Evolutionary conservation across 2,113 vertebrate species (phyloP), one percentile per base, ranked within the genome.

Genomic region (Channa argus): DNA sequence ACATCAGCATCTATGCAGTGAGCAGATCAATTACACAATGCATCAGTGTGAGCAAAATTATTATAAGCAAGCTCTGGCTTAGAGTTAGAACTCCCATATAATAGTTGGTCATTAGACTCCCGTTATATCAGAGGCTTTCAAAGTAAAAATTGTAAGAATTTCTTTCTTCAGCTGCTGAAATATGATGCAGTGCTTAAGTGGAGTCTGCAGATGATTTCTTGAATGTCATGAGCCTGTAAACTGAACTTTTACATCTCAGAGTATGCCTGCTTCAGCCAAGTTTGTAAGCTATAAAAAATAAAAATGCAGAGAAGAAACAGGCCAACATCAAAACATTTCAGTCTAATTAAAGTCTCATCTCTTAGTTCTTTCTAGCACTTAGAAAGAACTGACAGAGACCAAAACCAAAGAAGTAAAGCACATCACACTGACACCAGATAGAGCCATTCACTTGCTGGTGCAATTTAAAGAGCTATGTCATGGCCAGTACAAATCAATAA

Each of bases 11-110:
- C 62, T 55, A 70, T 36, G 64, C 55, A 59, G 59, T 4, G 38
- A 72, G 53, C 47, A 74, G 63, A 76, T 85, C 67, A 61, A 77
- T 71, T 71, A 77, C 53, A 82, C 63, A 63, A 70, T 56, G 78
- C 44, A 54, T 68, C 60, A 45, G 38, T 73, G 59, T 13, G 66
- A 73, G 71, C 33, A 51, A 46, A 41, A 62, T 51, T 33, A 74
- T 43, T 36, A 54, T 69, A 53, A 82, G 71, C 64, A 60, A 49
- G 80, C 59, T 53, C n/a, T 6, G 37, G 60, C 33, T 50, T 12
- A 13, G 47, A 39, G 62, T 33, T 46, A 52, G 55, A 63, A 43
- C 44, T 49, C 47, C 61, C 51, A 65, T 47, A 37, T 5, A 63
- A 46, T 49, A 55, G 39, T 47, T 8, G 24, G 65, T 56, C 55